Conservation (phyloP, 1,140 invertebrate species). For the Lethrus apterus region DNA sequence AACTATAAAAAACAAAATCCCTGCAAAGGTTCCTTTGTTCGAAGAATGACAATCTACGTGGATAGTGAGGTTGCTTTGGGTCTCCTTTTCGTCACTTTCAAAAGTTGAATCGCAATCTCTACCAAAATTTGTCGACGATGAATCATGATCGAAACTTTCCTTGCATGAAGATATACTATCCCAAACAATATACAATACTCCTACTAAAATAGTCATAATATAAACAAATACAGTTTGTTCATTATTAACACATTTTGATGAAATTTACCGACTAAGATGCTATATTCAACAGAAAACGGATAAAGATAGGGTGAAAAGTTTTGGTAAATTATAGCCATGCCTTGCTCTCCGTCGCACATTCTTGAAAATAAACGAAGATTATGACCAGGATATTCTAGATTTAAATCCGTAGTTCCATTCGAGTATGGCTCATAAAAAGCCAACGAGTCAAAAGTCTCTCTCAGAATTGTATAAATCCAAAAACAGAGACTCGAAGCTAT, state of each 20-base stretch:
- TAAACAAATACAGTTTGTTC: not conserved
- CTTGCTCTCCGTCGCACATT: constrained; percentile 34
- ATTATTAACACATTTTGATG: not conserved
- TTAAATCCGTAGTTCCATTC: constrained; percentile 22
- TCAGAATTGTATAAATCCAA: constrained; percentile 64
- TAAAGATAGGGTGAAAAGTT: constrained; percentile 62
- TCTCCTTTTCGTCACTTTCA: constrained; percentile 27
- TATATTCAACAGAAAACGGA: constrained; percentile 68
- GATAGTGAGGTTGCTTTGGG: constrained; percentile 53
- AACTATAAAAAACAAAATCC: constrained; percentile 55
- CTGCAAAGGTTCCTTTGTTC: constrained; percentile 62
- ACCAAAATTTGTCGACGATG: constrained; percentile 39
- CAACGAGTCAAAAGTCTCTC: constrained; percentile 57
- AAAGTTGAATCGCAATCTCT: constrained; percentile 30
- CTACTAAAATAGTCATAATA: constrained; percentile 44
- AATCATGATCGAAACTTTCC: constrained; percentile 27
- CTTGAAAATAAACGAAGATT: constrained; percentile 24
- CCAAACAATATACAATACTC: constrained; percentile 66
- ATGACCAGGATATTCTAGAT: constrained; percentile 25
- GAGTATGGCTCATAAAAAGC: constrained; percentile 17
- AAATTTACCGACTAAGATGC: constrained; percentile 57
- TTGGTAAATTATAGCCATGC: constrained; percentile 47
- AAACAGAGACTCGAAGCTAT: constrained; percentile 64
- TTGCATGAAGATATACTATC: constrained; percentile 57
- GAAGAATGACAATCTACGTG: constrained; percentile 66